Evolutionary conservation across 2,888 invertebrate species (phyloP), one percentile per base, ranked within the genome.

Genomic region (Drymonia ruficornis): DNA sequence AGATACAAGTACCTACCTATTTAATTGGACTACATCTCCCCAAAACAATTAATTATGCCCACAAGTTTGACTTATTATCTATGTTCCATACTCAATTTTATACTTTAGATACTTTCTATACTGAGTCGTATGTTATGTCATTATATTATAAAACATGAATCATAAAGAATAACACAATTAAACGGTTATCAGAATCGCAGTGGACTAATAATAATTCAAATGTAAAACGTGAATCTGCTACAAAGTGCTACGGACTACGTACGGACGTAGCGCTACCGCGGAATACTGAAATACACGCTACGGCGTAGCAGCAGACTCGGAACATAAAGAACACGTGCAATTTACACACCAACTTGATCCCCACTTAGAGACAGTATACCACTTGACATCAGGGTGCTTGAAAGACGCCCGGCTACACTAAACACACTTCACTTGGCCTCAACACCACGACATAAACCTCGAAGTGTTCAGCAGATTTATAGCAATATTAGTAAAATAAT

Each of bases 281-380:
- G 42, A 23, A 5, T 19, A 43, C 7, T 8, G 40, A 40, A 40
- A 19, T 42, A 18, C n/a, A 4, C 12, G 43, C 43, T 43, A 43
- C 43, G 43, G 43, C 43, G 43, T 43, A 43, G 43, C 43, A 18
- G 19, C 43, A 13, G 12, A 28, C 45, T 23, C 12, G 2, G 15
- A 28, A 15, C 23, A 28, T 28, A 12, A 45, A 15, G 45, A 23
- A 23, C 19, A 15, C 28, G 45, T 45, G 28, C 23, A 15, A 45
- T 28, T 45, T 45, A 45, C 28, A n/a, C 28, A 45, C 45, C 23
- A 18, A 11, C 45, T 28, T 28, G 13, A 28, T 45, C 45, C 45
- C 28, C 28, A 28, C 28, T 45, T 45, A 45, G 0, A 19, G 13
- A n/a, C 23, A 45, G n/a, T 28, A 9, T n/a, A 7, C 28, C 45